Evolutionary conservation across 2,113 vertebrate species (phyloP).

Genomic region (Chaenogobius annularis): DNA sequence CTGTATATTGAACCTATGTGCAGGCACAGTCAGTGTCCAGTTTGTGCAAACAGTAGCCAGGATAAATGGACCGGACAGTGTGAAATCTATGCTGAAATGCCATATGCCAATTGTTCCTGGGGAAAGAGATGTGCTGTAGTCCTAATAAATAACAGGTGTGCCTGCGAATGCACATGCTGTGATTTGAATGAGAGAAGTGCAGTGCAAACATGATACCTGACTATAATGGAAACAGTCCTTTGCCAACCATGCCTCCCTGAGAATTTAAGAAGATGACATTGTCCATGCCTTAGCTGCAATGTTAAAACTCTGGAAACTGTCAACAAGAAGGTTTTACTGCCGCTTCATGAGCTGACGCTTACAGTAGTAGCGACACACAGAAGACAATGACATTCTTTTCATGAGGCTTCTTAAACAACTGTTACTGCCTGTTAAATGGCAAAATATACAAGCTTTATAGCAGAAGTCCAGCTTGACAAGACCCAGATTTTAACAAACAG

Average conservation of each 20-base stretch:
- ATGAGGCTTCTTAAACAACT: constrained; percentile 11
- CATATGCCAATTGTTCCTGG: neutral
- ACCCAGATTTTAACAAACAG: constrained; percentile 24
- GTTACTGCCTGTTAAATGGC: neutral
- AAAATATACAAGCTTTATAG: neutral
- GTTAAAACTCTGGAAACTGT: neutral
- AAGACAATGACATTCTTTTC: constrained; percentile 6
- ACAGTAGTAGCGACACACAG: neutral
- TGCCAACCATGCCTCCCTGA: neutral
- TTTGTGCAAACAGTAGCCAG: neutral
- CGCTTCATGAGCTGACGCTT: neutral
- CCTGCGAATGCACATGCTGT: neutral
- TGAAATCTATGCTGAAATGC: neutral
- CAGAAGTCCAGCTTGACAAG: constrained; percentile 2
- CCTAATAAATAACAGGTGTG: neutral
- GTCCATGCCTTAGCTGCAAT: neutral
- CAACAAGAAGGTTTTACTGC: neutral
- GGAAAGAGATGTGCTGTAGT: neutral
- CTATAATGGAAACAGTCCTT: constrained; percentile 1
- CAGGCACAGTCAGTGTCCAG: no score
- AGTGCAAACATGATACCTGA: neutral
- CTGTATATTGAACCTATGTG: no score
- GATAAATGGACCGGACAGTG: no score
- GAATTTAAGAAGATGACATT: constrained; percentile 1
- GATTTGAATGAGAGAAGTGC: neutral